Conservation (phyloP, 2,888 invertebrate genomes). For the Eilema caniola region DNA sequence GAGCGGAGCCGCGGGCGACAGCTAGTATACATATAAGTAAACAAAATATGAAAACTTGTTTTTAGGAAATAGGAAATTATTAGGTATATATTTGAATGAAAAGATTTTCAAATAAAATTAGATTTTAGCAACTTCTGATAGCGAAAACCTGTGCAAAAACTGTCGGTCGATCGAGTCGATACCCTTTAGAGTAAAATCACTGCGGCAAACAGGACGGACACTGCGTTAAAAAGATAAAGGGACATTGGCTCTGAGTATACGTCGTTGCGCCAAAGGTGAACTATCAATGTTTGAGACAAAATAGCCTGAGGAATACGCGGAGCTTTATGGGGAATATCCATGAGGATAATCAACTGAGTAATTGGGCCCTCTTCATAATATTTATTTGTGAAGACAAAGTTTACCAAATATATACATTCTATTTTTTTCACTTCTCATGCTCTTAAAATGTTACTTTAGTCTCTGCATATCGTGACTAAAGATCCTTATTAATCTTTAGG, state of each 20-base stretch:
- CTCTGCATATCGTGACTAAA: too few species aligned
- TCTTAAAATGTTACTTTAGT: too few species aligned
- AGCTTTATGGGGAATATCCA: not conserved
- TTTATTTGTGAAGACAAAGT: not conserved
- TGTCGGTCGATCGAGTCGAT: not conserved
- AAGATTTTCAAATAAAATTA: too few species aligned
- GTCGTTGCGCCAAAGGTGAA: not conserved
- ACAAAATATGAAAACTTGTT: too few species aligned
- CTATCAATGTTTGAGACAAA: not conserved
- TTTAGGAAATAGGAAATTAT: too few species aligned
- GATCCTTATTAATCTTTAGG: too few species aligned
- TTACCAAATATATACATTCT: too few species aligned
- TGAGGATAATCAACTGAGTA: not conserved
- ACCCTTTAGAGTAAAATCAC: not conserved
- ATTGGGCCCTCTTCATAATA: not conserved
- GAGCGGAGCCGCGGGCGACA: too few species aligned
- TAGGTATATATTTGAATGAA: too few species aligned
- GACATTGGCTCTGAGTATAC: constrained; percentile 1
- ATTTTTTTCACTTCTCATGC: too few species aligned
- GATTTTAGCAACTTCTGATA: not conserved
- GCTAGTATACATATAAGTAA: too few species aligned
- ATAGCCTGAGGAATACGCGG: not conserved
- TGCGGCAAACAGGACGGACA: not conserved
- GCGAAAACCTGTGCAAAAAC: not conserved
- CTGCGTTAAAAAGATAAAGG: constrained; percentile 1